These are phyloP conservation scores for Eulithis testata DNA, from an alignment of 2,888 invertebrate species.

Conservation along the genomic window DNA sequence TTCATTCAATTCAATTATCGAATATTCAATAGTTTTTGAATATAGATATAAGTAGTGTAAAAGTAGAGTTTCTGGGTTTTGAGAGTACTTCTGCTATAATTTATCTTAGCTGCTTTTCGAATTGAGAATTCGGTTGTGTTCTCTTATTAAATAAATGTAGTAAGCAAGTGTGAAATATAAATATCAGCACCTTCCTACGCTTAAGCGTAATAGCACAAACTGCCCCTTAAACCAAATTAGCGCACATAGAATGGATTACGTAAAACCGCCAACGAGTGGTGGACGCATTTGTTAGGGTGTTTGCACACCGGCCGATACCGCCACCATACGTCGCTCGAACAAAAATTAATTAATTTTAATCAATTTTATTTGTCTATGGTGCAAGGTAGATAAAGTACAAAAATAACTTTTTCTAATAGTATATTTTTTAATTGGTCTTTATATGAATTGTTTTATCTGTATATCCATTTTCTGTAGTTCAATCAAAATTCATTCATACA, in stretches of 20 bases:
- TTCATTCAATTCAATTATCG: slow-evolving; percentile 28
- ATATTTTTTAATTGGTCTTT: no score
- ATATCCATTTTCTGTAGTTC: no score
- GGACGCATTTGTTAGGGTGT: slow-evolving; percentile 33
- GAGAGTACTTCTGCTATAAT: no score
- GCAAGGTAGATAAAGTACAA: no score
- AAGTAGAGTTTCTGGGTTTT: no score
- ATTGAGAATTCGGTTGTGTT: neutral
- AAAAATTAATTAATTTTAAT: no score
- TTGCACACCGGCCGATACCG: no score
- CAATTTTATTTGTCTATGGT: no score
- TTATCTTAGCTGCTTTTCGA: neutral
- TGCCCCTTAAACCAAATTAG: slow-evolving; percentile 28
- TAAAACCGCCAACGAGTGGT: slow-evolving; percentile 28
- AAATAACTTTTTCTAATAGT: no score
- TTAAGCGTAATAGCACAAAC: slow-evolving; percentile 7
- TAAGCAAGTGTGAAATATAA: neutral
- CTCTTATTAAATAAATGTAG: neutral
- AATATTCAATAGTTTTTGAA: slow-evolving; percentile 24
- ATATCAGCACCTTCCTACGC: slow-evolving; percentile 2
- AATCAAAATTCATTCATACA: no score
- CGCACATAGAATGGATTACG: slow-evolving; percentile 28
- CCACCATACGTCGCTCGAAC: no score
- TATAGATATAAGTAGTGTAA: neutral
- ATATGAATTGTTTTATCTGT: no score